Evolutionary conservation across 2,797 vertebrate genomes (phyloP), one percentile per base, ranked within the genome.

Genomic region (Epinephelus malabaricus): DNA sequence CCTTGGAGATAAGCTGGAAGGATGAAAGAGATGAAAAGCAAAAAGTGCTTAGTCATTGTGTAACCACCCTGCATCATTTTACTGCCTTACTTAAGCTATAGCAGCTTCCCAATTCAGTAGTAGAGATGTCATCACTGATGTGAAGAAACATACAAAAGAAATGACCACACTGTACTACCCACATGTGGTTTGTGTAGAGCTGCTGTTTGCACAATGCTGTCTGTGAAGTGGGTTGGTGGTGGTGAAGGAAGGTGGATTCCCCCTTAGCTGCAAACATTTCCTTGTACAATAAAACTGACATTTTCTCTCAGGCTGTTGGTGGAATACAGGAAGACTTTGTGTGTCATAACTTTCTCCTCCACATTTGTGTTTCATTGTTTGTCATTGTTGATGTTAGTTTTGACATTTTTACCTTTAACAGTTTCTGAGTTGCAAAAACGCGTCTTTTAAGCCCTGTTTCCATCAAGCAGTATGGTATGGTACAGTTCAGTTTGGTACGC

Each of bases 91-190:
- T 34, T 34, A 46, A 6, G 3, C 46, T n/a, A 25, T 3, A 47
- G 4, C 21, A n/a, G 47, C 7, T 43, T 27, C 1, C 9, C 69
- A n/a, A 0, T 14, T n/a, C 5, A 71, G 27, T 11, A 7, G 12
- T 19, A 21, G 4, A 15, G 2, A 0, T 2, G 4, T 45, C 21
- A 11, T 19, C 23, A 17, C 3, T 12, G 30, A 15, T 1, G 2
- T 6, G 5, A 43, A 12, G 5, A 23, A 38, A 23, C 14, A 18
- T 46, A 21, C 40, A 10, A 13, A 25, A 7, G 3, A 21, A 10
- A 11, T 18, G 3, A 40, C 0, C 9, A 43, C 1, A 17, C 2
- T 14, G 27, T n/a, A n/a, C 7, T n/a, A 6, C 53, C 3, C 3
- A 7, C 0, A 0, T 14, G 54, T 17, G 19, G 15, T 17, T 13